Evolutionary conservation across 2,888 invertebrate species (phyloP), one percentile per base, ranked within the genome.

Genomic region (Tiliacea citrago): DNA sequence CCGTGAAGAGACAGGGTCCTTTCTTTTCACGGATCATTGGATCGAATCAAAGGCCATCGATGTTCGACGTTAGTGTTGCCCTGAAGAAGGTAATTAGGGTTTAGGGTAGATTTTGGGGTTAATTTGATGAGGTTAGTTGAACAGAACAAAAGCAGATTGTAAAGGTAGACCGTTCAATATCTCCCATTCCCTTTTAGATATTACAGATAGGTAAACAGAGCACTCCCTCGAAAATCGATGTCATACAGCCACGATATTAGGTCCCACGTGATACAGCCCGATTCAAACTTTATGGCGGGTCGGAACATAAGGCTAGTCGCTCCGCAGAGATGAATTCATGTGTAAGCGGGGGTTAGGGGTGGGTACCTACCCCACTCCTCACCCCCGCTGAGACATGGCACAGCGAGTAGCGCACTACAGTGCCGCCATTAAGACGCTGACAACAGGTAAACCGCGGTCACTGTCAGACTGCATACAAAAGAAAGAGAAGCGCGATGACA

Each of bases 201-300:
- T 67, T 63, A 13, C 45, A 42, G 39, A 4, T 39, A 39, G 16
- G 53, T 21, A 53, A 63, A 63, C 6, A 24, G 45, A 47, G 13
- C 51, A 58, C 24, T 47, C 5, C 10, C 47, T 75, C n/a, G 47
- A 35, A 76, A 67, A 75, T 68, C 35, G 58, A 76, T 75, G 21
- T 45, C 24, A 35, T 45, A 49, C 35, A 51, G 3, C 13, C 21
- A 13, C 5, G 21, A 7, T 63, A 21, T 2, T 29, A 47, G 39
- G 39, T 39, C 39, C 39, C 5, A 39, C 39, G 39, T 4, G 39
- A 39, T 39, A 39, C 29, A 29, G 29, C 29, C 29, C 29, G 29
- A 29, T 29, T 29, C 29, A 29, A 29, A 29, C 29, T 29, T 29
- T 29, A 29, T 29, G 29, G 29, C 29, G 29, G 29, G 1, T 29